phyloP scores from a whole-genome alignment of 2,888 invertebrate species.

The Agrotis clavis region DNA sequence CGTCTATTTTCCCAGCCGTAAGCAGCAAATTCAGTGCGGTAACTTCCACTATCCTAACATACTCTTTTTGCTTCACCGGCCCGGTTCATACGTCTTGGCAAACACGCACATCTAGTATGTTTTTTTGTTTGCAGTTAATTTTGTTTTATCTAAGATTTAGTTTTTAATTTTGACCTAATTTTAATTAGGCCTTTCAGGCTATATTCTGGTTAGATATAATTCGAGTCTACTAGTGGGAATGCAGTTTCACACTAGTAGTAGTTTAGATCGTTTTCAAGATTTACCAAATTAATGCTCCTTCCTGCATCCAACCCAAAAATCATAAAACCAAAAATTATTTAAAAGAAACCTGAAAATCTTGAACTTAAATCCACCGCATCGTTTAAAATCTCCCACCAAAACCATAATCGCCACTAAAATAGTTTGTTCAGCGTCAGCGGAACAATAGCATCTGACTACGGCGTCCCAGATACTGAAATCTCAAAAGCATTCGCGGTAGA shows the following conservation, averaged over 20 bases:
- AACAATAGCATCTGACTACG: slow-evolving; percentile 68
- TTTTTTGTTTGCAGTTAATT: too few relatives aligned
- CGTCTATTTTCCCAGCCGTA: neutral
- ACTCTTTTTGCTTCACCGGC: neutral
- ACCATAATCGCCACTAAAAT: slow-evolving; percentile 58
- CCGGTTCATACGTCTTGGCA: neutral
- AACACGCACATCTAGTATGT: neutral
- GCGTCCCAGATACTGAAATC: slow-evolving; percentile 71
- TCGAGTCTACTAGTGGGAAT: too few relatives aligned
- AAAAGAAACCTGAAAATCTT: neutral
- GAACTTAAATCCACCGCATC: neutral
- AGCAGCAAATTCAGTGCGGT: neutral
- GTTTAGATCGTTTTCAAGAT: too few relatives aligned
- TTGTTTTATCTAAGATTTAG: too few relatives aligned
- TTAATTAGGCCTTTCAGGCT: too few relatives aligned
- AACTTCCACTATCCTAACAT: neutral
- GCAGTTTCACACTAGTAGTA: too few relatives aligned
- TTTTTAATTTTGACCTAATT: too few relatives aligned
- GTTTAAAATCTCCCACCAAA: slow-evolving; percentile 44
- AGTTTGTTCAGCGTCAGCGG: slow-evolving; percentile 64
- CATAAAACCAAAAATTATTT: neutral
- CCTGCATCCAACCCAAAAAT: too few relatives aligned
- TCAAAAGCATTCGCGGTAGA: slow-evolving; percentile 67
- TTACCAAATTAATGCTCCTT: too few relatives aligned
- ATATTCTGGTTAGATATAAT: too few relatives aligned